These are phyloP conservation scores for Tigriopus japonicus DNA, from an alignment of 1,140 invertebrate species.

Conservation along the genomic window DNA sequence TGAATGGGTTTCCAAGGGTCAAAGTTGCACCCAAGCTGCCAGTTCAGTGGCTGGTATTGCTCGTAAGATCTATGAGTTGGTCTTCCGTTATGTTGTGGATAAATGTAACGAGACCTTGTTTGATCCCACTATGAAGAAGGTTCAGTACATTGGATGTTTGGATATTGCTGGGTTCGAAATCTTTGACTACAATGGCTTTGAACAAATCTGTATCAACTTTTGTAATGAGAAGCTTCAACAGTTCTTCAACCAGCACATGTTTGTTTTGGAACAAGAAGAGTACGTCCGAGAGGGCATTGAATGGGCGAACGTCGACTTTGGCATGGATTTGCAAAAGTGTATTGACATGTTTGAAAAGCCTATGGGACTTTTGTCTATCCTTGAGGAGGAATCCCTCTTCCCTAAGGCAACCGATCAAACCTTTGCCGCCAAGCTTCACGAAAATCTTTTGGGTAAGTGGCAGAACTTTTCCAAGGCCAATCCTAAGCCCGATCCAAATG, in stretches of 20 bases:
- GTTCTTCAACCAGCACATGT: conserved; percentile 98
- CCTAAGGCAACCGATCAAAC: conserved; percentile 97
- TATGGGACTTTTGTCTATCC: conserved; percentile 98
- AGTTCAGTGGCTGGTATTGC: conserved; percentile 30
- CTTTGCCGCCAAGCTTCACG: conserved; percentile 92
- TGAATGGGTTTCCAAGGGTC: conserved; percentile 39
- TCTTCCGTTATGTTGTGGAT: conserved; percentile 29
- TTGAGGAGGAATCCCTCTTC: conserved; percentile 99
- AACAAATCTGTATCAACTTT: conserved; percentile 97
- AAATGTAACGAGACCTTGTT: conserved; percentile 22
- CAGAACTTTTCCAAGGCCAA: conserved; percentile 26
- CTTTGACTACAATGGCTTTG: conserved; percentile 79
- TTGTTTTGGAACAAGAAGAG: conserved; percentile 94
- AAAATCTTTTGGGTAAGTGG: conserved; percentile 96
- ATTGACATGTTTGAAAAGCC: conserved; percentile 99
- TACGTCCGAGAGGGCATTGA: conserved; percentile 93
- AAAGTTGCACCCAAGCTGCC: conserved; percentile 19
- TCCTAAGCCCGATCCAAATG: conserved; percentile 30
- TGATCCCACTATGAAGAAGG: conserved; percentile 32
- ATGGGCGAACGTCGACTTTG: conserved; percentile 98
- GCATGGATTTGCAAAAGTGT: conserved; percentile 92
- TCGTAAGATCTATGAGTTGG: conserved; percentile 32
- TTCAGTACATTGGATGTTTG: conserved; percentile 42
- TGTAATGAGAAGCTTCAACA: conserved; percentile 93
- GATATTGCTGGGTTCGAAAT: conserved; percentile 81